A percentile compares a stretch with the other conserved stretches of the same genome.
phyloP scores from a whole-genome alignment of 2,888 invertebrate genomes.

The Cephus pygmeus region DNA sequence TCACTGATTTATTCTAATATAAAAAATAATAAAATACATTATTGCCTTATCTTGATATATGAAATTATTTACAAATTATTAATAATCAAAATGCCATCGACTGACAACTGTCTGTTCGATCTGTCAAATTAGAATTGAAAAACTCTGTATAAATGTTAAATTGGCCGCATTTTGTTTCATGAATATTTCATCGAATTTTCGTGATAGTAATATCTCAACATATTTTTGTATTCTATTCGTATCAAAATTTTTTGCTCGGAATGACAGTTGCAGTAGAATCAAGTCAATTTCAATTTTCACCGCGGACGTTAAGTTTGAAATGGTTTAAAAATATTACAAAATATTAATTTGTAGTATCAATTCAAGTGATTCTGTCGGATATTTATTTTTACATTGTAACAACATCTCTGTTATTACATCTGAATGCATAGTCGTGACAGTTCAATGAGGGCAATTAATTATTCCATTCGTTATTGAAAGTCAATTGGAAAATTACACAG shows the following conservation, averaged over 20 bases:
- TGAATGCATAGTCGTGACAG: slow-evolving; percentile 4
- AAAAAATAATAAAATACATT: background rate
- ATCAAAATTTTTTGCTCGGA: background rate
- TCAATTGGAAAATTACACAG: background rate
- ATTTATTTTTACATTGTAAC: slow-evolving; percentile 1
- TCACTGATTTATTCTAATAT: background rate
- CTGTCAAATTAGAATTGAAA: background rate
- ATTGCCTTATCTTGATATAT: background rate
- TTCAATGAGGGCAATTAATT: slow-evolving; percentile 5
- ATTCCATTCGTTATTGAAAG: slow-evolving; percentile 9
- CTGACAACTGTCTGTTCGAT: background rate
- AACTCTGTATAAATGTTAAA: background rate
- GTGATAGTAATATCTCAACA: background rate
- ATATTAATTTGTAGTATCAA: background rate
- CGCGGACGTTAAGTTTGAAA: background rate
- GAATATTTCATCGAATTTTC: background rate
- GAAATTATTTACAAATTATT: background rate
- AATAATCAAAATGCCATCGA: background rate
- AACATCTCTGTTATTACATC: slow-evolving; percentile 12
- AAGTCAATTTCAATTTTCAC: background rate
- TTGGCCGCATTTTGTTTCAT: background rate
- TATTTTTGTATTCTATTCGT: background rate
- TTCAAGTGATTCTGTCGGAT: background rate
- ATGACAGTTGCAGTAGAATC: background rate
- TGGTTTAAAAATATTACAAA: background rate